Base-by-base conservation (phyloP, 2,797 vertebrate genomes). In the Liparis tanakae region DNA sequence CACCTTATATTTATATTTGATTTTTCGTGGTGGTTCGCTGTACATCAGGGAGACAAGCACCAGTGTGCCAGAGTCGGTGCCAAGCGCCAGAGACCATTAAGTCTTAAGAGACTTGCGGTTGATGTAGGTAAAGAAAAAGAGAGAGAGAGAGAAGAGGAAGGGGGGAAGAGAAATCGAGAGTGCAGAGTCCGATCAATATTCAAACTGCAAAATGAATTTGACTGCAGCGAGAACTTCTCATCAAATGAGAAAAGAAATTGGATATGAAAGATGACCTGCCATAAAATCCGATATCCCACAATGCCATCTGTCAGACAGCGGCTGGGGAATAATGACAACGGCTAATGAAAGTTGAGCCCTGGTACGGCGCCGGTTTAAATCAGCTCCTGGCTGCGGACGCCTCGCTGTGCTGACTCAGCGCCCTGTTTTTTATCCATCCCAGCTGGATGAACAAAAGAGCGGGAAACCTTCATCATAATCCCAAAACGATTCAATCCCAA, bases 211-310 rank as follows among this genome's bases (percentile, higher is more conserved):
- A 94, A 94, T 94, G 92, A 95, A 94, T 94, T 91, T 92, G 91
- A 94, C 92, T 92, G 89, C 86, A 91, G 90, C 80, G 84, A 93
- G 93, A 93, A 94, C 86, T 92, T 94, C 91, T 92, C 91, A 93
- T 94, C 92, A 93, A 94, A 94, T 92, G 92, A 90, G 85, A 89
- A 93, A 92, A 93, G 90, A 94, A 94, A 94, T 94, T 92, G 93
- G 90, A 94, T 94, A 93, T 94, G 93, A 95, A 92, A 92, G 93
- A 95, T 94, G 93, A 94, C 93, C 94, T 93, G 92, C 91, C 91
- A 93, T 90, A 90, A 94, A 94, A 94, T 88, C 91, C 91, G 90
- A 94, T 94, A 94, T 94, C 91, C 93, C 89, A 92, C 93, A 94
- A 94, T 94, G 90, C 90, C 92, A 93, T 94, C 92, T 94, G 92